A percentile compares a stretch with the other conserved stretches of the same genome.
phyloP scores from a whole-genome alignment of 1,140 invertebrate species.

The Papilio polyxenes region DNA sequence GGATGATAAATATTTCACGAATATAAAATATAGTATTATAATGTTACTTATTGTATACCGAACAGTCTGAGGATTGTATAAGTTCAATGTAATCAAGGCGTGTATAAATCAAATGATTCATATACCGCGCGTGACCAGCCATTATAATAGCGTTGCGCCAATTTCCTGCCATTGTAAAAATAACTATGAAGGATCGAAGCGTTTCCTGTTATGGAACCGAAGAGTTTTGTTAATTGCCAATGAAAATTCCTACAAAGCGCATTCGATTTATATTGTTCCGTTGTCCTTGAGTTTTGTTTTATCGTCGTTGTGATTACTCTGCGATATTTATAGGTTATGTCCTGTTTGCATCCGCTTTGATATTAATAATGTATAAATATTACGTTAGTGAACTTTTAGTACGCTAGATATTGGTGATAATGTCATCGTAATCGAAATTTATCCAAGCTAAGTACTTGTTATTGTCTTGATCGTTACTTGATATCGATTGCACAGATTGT shows the following conservation, averaged over 20 bases:
- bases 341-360: neutral
- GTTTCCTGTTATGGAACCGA: conserved; percentile 34
- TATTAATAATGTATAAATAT: conserved; percentile 12
- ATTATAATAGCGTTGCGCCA: conserved; percentile 37
- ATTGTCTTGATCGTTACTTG: neutral
- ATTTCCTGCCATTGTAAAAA: conserved; percentile 40
- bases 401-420: neutral
- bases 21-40: neutral
- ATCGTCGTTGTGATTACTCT: neutral
- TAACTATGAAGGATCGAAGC: conserved; percentile 31
- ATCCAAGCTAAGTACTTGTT: neutral
- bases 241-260: conserved; percentile 31
- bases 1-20: neutral
- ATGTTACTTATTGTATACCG: neutral
- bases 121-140: conserved; percentile 35
- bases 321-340: conserved; percentile 1
- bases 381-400: neutral
- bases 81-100: conserved; percentile 21
- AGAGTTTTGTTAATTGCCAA: conserved; percentile 38
- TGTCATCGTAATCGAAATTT: conserved; percentile 13
- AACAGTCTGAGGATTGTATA: conserved; percentile 7
- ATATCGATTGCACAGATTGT: neutral
- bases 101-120: conserved; percentile 35
- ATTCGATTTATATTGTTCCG: conserved; percentile 21
- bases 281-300: conserved; percentile 29